Base-by-base conservation (phyloP, 1,140 invertebrate species). In the Zaprionus ornatus region DNA sequence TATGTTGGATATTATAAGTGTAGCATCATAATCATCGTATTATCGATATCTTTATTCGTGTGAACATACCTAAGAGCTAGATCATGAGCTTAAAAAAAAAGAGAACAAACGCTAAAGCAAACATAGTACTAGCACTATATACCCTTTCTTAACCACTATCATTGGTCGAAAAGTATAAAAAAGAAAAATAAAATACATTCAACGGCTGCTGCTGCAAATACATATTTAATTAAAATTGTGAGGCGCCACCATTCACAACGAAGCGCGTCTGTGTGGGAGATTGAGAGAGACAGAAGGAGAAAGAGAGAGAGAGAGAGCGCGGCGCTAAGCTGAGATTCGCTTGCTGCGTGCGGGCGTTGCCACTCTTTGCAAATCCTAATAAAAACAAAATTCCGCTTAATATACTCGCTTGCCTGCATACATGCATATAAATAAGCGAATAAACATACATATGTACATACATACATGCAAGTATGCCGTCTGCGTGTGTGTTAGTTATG, bases 221-320 rank as follows among this genome's bases (percentile, higher is more conserved):
- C 40, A 45, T 45, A 63, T 74, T 74, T 69, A 74, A 74, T 74
- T 74, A 69, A 74, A 74, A 69, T 74, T 23, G 40, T 45, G 25
- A 25, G 29, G n/a, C 35, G 68, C 13, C 15, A 25, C 23, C 25
- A 17, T 55, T 55, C 52, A 29, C 21, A 17, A 25, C 52, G 21
- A 12, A 27, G 6, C 12, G 52, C 21, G 52, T 32, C 21, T 62
- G 25, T 15, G 13, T 3, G 40, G 6, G n/a, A 2, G n/a, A 45
- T n/a, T 9, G n/a, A 17, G 40, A n/a, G 45, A 50, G 19, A 12
- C 9, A 10, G 9, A 29, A 0, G 9, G 9, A 29, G 29, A 27
- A 6, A 27, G 25, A 27, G 25, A 27, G 23, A 25, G 23, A 25
- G 2, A 40, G 37, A 0, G 13, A 17, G 15, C 15, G 17, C 19